These are phyloP conservation scores for Enteromius treurensis DNA, from an alignment of 2,797 vertebrate species.

Conservation along the genomic window DNA sequence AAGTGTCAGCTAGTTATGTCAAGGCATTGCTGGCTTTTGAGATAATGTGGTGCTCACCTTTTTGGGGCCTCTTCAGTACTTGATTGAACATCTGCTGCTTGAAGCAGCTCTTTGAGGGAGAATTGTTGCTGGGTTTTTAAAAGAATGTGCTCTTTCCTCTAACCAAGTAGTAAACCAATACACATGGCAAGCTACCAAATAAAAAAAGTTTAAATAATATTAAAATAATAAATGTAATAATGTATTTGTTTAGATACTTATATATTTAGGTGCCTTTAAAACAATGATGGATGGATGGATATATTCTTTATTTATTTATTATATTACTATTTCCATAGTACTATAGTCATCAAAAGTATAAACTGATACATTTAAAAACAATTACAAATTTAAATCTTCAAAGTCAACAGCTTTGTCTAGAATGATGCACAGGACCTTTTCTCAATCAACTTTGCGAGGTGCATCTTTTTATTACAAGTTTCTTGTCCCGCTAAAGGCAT, in stretches of 20 bases:
- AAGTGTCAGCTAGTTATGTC: slow-evolving; percentile 15
- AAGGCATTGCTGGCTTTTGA: slow-evolving; percentile 74
- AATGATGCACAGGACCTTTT: background rate
- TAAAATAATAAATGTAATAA: background rate
- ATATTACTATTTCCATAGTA: background rate
- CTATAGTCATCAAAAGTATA: background rate
- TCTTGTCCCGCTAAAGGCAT: background rate
- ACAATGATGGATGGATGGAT: background rate
- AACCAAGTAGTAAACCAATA: slow-evolving; percentile 40
- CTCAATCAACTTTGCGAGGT: background rate
- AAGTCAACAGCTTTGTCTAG: background rate
- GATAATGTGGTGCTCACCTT: slow-evolving; percentile 75
- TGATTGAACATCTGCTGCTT: slow-evolving; percentile 73
- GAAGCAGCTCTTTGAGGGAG: slow-evolving; percentile 65
- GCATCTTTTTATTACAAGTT: background rate
- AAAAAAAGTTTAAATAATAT: background rate
- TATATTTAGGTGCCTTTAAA: background rate
- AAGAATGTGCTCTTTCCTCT: slow-evolving; percentile 59
- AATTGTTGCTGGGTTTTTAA: slow-evolving; percentile 56
- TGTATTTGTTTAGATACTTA: background rate
- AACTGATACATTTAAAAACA: background rate
- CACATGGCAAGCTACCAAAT: background rate
- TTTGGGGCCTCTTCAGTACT: slow-evolving; percentile 72
- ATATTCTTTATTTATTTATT: background rate
- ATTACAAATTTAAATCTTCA: background rate